Evolutionary conservation across 2,113 vertebrate genomes (phyloP), one percentile per base, ranked within the genome.

Genomic region (Crypturellus undulatus): DNA sequence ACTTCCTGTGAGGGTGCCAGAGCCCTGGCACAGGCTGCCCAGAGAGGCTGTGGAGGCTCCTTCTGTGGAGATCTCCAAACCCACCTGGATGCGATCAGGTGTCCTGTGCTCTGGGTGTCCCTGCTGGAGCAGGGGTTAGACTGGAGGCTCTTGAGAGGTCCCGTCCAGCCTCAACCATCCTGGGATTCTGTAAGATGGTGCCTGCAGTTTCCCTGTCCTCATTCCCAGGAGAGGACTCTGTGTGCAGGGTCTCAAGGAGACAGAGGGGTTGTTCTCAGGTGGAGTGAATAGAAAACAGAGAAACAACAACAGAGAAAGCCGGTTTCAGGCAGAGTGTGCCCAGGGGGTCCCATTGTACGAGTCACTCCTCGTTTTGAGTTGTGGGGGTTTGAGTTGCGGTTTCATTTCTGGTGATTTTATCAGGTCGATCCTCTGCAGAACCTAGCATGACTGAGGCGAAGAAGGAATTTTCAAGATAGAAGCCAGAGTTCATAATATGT

Each of bases 301-400:
- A 38, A 38, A 38, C 38, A 38, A 38, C 32, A 36, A 42, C 38
- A 15, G 73, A 81, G 22, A 54, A 75, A 22, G 0, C 64, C 40
- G 8, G 38, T 73, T 51, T 76, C 51, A 26, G 17, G 30, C 30
- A 18, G 1, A 19, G 38, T 1, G 30, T 73, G 38, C 10, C 22
- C 3, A 0, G 6, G 15, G 7, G 7, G 2, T 26, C 4, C 47
- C 68, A 34, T 38, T 32, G 4, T 76, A 1, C 0, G 32, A 19
- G 20, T 0, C 2, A 8, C 22, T 26, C 38, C 58, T 68, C 54
- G 18, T 32, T 18, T 19, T 32, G 54, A 10, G 16, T 32, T 58
- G 54, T 0, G 1, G 42, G 38, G 2, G 0, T 1, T 26, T 51
- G n/a, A n/a, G n/a, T n/a, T n/a, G n/a, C 32, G 8, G 45, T 1